Percentiles rank a stretch among this genome's conserved stretches.
Conservation (phyloP, 2,888 invertebrate genomes). For the Epicampocera succincta region DNA sequence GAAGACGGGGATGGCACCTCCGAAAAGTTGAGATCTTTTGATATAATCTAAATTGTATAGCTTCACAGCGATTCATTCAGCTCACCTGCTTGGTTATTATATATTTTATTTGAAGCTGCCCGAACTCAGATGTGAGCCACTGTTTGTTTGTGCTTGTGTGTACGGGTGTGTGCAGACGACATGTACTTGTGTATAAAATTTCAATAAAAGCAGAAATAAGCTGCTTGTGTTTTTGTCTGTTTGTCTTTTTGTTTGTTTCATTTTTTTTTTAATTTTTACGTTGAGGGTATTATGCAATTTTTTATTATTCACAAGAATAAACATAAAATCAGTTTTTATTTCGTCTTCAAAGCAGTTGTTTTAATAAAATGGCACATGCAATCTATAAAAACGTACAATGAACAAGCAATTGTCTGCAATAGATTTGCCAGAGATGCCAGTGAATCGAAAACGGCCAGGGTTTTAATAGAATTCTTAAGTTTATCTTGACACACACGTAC, state of each 20-base stretch:
- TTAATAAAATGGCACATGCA: conserved; percentile 51
- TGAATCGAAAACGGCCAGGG: not conserved
- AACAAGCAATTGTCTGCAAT: conserved; percentile 40
- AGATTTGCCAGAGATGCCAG: conserved; percentile 8
- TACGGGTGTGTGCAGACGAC: not conserved
- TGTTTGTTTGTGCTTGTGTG: not conserved
- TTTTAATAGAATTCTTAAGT: no score
- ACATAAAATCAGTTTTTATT: conserved; percentile 52
- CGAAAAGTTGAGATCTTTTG: no score
- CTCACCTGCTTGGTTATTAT: no score
- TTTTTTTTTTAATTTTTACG: not conserved
- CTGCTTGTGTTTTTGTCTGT: conserved; percentile 24
- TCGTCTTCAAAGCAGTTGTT: conserved; percentile 41
- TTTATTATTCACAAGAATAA: conserved; percentile 47
- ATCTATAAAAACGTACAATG: not conserved
- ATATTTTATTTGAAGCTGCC: not conserved
- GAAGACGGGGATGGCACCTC: no score
- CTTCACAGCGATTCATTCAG: no score
- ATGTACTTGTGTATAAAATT: conserved; percentile 18
- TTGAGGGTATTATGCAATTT: conserved; percentile 46
- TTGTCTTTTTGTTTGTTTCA: conserved; percentile 13
- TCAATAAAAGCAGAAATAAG: conserved; percentile 31
- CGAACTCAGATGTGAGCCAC: not conserved
- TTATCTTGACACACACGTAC: no score
- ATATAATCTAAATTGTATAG: no score